Conservation (phyloP, 2,888 invertebrate species). For the Diarsia mendica region DNA sequence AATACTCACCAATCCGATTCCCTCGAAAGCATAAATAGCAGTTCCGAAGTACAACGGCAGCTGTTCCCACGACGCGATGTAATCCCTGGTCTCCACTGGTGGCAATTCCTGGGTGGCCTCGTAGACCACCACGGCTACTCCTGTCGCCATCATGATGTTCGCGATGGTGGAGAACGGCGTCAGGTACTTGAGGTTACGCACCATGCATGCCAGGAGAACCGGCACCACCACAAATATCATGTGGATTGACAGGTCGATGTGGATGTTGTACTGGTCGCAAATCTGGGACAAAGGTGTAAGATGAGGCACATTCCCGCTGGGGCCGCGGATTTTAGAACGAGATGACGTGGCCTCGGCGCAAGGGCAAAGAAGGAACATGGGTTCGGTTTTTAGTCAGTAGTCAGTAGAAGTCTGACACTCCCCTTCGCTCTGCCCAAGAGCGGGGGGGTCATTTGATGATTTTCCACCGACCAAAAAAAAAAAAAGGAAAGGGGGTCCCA, state of each 20-base stretch:
- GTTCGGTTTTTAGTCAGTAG: too few relatives aligned
- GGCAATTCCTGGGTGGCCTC: slow-evolving; percentile 94
- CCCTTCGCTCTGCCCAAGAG: too few relatives aligned
- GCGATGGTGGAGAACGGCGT: slow-evolving; percentile 98
- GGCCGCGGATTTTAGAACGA: too few relatives aligned
- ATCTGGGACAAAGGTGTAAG: slow-evolving; percentile 88
- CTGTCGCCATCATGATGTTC: slow-evolving; percentile 94
- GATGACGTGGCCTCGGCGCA: too few relatives aligned
- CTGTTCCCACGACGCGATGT: slow-evolving; percentile 91
- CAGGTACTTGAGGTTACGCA: slow-evolving; percentile 96
- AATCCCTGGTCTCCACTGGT: slow-evolving; percentile 89
- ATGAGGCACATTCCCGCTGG: not conserved
- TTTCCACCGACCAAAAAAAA: too few relatives aligned
- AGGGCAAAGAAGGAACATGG: too few relatives aligned
- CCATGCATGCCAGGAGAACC: slow-evolving; percentile 93
- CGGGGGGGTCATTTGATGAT: too few relatives aligned
- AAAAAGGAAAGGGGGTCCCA: too few relatives aligned
- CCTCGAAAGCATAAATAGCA: slow-evolving; percentile 98
- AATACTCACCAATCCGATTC: slow-evolving; percentile 95
- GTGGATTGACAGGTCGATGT: slow-evolving; percentile 92
- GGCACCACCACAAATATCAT: slow-evolving; percentile 94
- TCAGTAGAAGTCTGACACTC: too few relatives aligned
- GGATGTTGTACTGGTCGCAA: slow-evolving; percentile 91
- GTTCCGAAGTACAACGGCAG: slow-evolving; percentile 98
- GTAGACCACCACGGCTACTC: slow-evolving; percentile 94